Evolutionary conservation across 2,113 vertebrate genomes (phyloP), one percentile per base, ranked within the genome.

Genomic region (Varanus salvator): DNA sequence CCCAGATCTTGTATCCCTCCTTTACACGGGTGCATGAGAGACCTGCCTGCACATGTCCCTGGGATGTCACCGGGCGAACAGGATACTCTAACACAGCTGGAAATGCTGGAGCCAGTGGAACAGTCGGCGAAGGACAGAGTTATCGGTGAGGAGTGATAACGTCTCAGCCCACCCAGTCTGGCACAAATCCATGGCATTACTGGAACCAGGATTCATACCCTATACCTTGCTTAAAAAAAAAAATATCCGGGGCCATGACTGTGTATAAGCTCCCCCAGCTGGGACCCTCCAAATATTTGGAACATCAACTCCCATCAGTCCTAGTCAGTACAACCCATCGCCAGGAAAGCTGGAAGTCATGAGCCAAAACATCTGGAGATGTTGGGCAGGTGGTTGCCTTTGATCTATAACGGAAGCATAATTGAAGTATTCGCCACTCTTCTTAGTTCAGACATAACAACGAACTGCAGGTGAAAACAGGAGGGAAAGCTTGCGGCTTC

Each of bases 1-100:
- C 69, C 29, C 29, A 31, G 69, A 27, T 71, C 27, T 31, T 8
- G 31, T 27, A 90, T 29, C 38, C 54, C 72, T 74, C 75, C 71
- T 92, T 90, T 3, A 0, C 4, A 48, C 23, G 29, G n/a, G 1
- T 2, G 4, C 52, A 8, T 0, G 8, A 4, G 9, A 71, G 29
- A 9, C 69, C 69, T 0, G 29, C 54, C 54, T 15, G 57, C 57
- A 60, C 17, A 15, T 9, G 11, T 19, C 60, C 60, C 4, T 21
- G 19, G 60, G 3, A 5, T 31, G 31, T 14, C 31, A 14, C 69
- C 12, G 69, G n/a, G 69, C 69, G 31, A 72, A 72, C 31, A 19
- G 60, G 3, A 64, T 3, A 3, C 21, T 21, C 19, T 64, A 64
- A 64, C 21, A 64, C 17, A 19, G 21, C 21, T 72, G 31, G 29